Conservation (phyloP, 2,113 vertebrate species). For the Urocynchramus pylzowi region DNA sequence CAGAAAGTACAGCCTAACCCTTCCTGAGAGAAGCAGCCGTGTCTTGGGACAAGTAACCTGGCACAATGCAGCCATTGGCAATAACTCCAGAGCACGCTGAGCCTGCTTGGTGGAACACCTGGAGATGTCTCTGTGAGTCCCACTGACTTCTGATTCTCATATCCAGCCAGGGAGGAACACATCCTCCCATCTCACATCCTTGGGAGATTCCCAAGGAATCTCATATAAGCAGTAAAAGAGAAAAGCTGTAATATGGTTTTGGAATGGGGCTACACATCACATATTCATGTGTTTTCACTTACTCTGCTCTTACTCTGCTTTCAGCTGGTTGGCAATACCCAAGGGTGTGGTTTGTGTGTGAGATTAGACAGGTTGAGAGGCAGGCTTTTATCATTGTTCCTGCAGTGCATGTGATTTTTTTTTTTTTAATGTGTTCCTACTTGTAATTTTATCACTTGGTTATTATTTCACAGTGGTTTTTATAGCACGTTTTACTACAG, state of each 20-base stretch:
- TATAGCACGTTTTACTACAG: slow-evolving; percentile 50
- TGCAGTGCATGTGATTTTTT: slow-evolving; percentile 26
- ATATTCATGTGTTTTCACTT: slow-evolving; percentile 12
- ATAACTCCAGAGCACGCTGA: neutral
- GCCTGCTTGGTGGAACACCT: neutral
- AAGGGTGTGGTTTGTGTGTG: slow-evolving; percentile 43
- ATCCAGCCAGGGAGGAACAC: neutral
- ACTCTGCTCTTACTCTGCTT: neutral
- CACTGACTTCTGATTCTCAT: neutral
- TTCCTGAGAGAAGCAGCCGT: neutral
- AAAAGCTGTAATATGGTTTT: neutral
- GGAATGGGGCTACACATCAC: neutral
- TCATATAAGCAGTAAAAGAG: neutral
- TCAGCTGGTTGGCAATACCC: slow-evolving; percentile 42
- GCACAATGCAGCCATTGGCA: neutral
- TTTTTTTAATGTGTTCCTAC: slow-evolving; percentile 57
- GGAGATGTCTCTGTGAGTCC: neutral
- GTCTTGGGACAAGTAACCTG: neutral
- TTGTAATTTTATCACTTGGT: slow-evolving; percentile 64
- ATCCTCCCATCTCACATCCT: neutral
- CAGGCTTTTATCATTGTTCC: slow-evolving; percentile 52
- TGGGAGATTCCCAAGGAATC: neutral
- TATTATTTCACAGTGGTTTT: slow-evolving; percentile 61
- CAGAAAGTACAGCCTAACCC: neutral
- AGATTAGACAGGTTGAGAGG: slow-evolving; percentile 60